Evolutionary conservation across 2,888 invertebrate species (phyloP), one percentile per base, ranked within the genome.

Genomic region (Thecocarcelia acutangulata): DNA sequence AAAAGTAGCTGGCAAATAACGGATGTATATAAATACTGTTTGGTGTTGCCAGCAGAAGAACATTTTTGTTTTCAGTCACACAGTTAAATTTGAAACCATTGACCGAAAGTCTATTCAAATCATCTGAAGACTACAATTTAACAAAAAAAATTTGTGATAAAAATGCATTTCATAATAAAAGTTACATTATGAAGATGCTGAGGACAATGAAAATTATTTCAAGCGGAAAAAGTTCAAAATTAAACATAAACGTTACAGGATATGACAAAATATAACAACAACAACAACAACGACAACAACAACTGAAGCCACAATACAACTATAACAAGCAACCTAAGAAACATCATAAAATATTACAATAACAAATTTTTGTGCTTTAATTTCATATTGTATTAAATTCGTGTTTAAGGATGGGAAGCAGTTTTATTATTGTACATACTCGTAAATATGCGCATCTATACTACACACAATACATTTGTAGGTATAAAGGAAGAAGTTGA

Each of bases 141-240:
- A 42, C 3, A n/a, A 40, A 50, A 3, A n/a, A n/a, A n/a, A n/a
- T n/a, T 17, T 4, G 42, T 28, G 17, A 44, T 54, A 28, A 1
- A 52, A 54, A 54, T 68, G 54, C 68, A 68, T 42, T 54, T 68
- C 24, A 13, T 44, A 52, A 46, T 33, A 8, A 33, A 33, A 33
- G 9, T 54, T 28, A 61, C 44, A 68, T 68, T 68, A 52, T 54
- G 11, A 54, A 76, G 63, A 75, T 44, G n/a, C 21, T 54, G 48
- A 64, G 72, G 66, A 76, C 84, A 83, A 81, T 83, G 83, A 86
- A 85, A 87, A 86, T 84, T 86, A 88, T 87, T 84, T 89, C 85
- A 87, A 87, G 89, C 89, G 89, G 88, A 89, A 89, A 89, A 89
- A 88, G 87, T 88, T 87, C 83, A 88, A 87, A 88, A 89, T 89